These are phyloP conservation scores for Melitaea cinxia DNA, from an alignment of 1,140 invertebrate species.

Conservation along the genomic window DNA sequence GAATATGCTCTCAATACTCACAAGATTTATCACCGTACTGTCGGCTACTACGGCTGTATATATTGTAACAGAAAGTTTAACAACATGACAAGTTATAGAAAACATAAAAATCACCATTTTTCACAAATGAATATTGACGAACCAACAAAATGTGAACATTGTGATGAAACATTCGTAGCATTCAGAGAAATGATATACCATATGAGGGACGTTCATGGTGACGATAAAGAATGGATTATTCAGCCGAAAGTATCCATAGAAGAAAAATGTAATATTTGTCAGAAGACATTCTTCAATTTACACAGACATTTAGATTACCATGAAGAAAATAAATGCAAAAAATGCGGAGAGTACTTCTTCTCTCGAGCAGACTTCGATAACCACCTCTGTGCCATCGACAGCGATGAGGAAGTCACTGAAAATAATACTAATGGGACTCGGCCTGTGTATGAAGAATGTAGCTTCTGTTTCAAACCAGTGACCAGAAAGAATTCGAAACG, in stretches of 20 bases:
- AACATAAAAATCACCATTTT: slow-evolving; percentile 76
- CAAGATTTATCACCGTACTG: slow-evolving; percentile 69
- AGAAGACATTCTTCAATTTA: slow-evolving; percentile 74
- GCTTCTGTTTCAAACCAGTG: slow-evolving; percentile 77
- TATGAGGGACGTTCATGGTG: slow-evolving; percentile 69
- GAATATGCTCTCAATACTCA: slow-evolving; percentile 68
- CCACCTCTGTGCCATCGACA: slow-evolving; percentile 74
- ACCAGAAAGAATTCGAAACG: slow-evolving; percentile 61
- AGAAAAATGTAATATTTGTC: slow-evolving; percentile 73
- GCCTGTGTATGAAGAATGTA: slow-evolving; percentile 71
- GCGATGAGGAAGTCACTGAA: slow-evolving; percentile 61
- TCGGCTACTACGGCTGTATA: slow-evolving; percentile 73
- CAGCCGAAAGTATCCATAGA: slow-evolving; percentile 67
- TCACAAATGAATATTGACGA: slow-evolving; percentile 67
- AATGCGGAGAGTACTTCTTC: slow-evolving; percentile 75
- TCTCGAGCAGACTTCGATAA: slow-evolving; percentile 67
- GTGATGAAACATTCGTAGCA: slow-evolving; percentile 73
- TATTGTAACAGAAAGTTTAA: slow-evolving; percentile 75
- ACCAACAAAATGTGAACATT: slow-evolving; percentile 76
- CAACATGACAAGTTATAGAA: slow-evolving; percentile 63
- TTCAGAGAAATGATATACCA: slow-evolving; percentile 76
- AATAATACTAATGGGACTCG: slow-evolving; percentile 33
- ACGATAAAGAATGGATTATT: slow-evolving; percentile 74
- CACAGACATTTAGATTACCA: slow-evolving; percentile 76
- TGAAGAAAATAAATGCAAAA: slow-evolving; percentile 77